A percentile compares a stretch with the other conserved stretches of the same genome.
Evolutionary conservation across 2,888 invertebrate species (phyloP).

Genomic region (Pocota personata): DNA sequence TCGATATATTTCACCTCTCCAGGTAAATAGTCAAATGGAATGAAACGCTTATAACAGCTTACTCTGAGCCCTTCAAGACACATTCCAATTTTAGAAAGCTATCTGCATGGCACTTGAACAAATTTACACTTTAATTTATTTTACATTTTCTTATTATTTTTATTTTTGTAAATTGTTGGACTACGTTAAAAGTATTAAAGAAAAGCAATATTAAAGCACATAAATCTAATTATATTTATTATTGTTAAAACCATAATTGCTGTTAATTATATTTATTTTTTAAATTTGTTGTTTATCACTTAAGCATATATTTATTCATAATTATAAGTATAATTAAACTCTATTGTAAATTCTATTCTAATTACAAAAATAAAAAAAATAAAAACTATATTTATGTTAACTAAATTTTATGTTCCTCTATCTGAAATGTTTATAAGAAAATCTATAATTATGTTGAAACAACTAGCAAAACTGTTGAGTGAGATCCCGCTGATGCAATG

Average conservation of each 20-base stretch:
- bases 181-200: conserved; percentile 17
- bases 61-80: too few relatives aligned
- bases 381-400: conserved; percentile 44
- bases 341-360: conserved; percentile 22
- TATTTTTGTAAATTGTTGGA: background rate
- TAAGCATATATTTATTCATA: conserved; percentile 19
- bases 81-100: too few relatives aligned
- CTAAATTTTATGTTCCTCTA: conserved; percentile 51
- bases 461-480: conserved; percentile 59
- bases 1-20: too few relatives aligned
- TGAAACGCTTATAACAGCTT: too few relatives aligned
- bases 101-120: too few relatives aligned
- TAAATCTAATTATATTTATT: conserved; percentile 16
- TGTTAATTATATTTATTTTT: conserved; percentile 32
- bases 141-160: background rate
- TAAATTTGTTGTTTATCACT: conserved; percentile 20
- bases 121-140: background rate
- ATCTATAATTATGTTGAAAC: conserved; percentile 58
- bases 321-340: conserved; percentile 12
- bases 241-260: conserved; percentile 22
- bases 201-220: conserved; percentile 38
- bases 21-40: too few relatives aligned
- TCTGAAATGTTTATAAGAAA: conserved; percentile 31
- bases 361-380: conserved; percentile 1
- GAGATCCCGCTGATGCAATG: conserved; percentile 59